These are phyloP conservation scores for Tympanuchus pallidicinctus DNA, from an alignment of 2,113 vertebrate genomes.

Conservation along the genomic window DNA sequence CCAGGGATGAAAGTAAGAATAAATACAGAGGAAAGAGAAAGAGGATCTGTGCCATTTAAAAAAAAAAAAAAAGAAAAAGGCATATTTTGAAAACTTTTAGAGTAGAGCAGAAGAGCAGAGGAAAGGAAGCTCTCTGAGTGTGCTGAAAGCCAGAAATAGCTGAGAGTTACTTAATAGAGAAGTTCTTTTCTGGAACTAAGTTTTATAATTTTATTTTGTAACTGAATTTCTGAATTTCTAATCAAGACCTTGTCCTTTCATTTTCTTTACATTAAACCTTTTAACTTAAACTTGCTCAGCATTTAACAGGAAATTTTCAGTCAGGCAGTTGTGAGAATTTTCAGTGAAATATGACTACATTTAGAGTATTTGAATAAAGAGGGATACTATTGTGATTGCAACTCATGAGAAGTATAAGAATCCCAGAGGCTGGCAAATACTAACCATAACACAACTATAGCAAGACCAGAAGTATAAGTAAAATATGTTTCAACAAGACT, in stretches of 20 bases:
- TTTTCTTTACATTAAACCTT: neutral
- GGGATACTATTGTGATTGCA: neutral
- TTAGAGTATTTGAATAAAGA: neutral
- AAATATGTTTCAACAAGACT: neutral
- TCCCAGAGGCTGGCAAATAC: neutral
- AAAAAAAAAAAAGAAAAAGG: neutral
- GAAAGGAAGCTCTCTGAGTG: neutral
- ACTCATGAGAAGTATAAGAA: neutral
- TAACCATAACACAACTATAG: neutral
- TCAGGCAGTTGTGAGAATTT: neutral
- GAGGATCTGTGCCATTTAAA: neutral
- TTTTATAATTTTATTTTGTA: neutral
- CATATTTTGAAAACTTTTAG: neutral
- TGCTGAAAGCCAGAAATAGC: neutral
- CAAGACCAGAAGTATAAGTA: neutral
- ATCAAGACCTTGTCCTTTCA: neutral
- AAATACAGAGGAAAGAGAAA: neutral
- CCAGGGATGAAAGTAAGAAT: neutral
- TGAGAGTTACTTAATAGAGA: neutral
- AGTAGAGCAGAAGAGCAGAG: neutral
- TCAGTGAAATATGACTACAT: neutral
- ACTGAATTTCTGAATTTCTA: neutral
- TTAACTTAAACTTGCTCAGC: neutral
- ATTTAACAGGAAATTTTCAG: neutral
- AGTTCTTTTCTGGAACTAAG: neutral